phyloP scores from a whole-genome alignment of 2,797 vertebrate genomes.

The Vespertilio murinus region DNA sequence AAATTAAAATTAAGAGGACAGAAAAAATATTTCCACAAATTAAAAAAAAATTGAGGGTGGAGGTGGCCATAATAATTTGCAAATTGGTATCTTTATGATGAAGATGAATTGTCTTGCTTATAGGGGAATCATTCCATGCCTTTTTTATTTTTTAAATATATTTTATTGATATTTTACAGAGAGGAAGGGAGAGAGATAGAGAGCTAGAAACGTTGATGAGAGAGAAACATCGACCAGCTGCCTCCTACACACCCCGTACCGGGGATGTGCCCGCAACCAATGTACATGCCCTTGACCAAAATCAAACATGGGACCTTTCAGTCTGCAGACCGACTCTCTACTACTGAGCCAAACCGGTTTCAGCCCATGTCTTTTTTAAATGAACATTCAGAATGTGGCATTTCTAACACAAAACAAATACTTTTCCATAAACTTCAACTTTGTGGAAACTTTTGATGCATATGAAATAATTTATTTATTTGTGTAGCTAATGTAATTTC shows the following conservation, averaged over 20 bases:
- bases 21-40: conserved; percentile 21
- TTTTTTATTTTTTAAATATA: too few species aligned
- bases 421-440: neutral
- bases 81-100: conserved; percentile 47
- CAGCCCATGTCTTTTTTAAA: neutral
- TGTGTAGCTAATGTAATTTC: neutral
- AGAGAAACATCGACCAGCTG: too few species aligned
- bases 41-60: neutral
- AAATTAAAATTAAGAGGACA: neutral
- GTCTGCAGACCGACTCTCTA: too few species aligned
- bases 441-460: conserved; percentile 15
- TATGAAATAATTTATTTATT: conserved; percentile 41
- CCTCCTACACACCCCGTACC: too few species aligned
- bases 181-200: too few species aligned
- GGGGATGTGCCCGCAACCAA: too few species aligned
- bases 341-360: too few species aligned
- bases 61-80: conserved; percentile 51
- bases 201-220: too few species aligned
- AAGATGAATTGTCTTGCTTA: conserved; percentile 14
- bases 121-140: neutral
- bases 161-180: too few species aligned
- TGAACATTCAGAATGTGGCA: conserved; percentile 10
- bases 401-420: conserved; percentile 43
- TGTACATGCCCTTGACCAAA: too few species aligned
- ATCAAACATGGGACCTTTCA: too few species aligned